These are phyloP conservation scores for Anadara kagoshimensis DNA, from an alignment of 1,140 invertebrate genomes.

Conservation along the genomic window DNA sequence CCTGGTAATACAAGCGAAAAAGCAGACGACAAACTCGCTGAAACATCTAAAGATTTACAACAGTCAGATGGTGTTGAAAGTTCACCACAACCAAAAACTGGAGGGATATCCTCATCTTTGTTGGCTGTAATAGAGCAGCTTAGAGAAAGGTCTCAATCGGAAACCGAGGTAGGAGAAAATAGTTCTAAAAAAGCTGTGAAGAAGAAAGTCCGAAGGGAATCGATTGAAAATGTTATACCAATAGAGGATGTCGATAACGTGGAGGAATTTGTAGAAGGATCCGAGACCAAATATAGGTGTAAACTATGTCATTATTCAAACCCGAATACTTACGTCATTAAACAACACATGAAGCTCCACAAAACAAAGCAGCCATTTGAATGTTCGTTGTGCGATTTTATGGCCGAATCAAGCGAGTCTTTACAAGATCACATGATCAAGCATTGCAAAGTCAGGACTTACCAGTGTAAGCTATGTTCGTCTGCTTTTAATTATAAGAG, in stretches of 20 bases:
- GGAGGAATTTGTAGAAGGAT: constrained; percentile 59
- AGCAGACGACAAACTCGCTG: background rate
- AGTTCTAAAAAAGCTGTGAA: constrained; percentile 40
- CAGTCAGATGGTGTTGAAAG: constrained; percentile 31
- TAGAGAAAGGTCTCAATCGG: constrained; percentile 65
- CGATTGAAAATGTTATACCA: constrained; percentile 43
- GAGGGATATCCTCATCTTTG: constrained; percentile 70
- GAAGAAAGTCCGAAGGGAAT: constrained; percentile 46
- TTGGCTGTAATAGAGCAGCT: constrained; percentile 73
- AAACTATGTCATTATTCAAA: constrained; percentile 71
- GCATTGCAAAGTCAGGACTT: constrained; percentile 71
- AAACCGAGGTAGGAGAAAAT: constrained; percentile 53
- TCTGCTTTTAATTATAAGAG: constrained; percentile 71
- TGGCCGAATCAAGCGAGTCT: constrained; percentile 62
- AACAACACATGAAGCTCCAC: constrained; percentile 71
- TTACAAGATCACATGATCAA: constrained; percentile 72
- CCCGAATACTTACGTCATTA: constrained; percentile 54
- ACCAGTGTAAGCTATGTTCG: constrained; percentile 69
- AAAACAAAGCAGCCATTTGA: constrained; percentile 68
- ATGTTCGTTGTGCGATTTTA: constrained; percentile 69
- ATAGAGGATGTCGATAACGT: constrained; percentile 62
- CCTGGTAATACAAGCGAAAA: constrained; percentile 6
- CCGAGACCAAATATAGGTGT: constrained; percentile 62
- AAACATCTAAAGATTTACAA: background rate
- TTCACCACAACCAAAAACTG: constrained; percentile 44